These are phyloP conservation scores for Aspidoscelis tigris DNA, from an alignment of 2,113 vertebrate genomes.

Conservation along the genomic window DNA sequence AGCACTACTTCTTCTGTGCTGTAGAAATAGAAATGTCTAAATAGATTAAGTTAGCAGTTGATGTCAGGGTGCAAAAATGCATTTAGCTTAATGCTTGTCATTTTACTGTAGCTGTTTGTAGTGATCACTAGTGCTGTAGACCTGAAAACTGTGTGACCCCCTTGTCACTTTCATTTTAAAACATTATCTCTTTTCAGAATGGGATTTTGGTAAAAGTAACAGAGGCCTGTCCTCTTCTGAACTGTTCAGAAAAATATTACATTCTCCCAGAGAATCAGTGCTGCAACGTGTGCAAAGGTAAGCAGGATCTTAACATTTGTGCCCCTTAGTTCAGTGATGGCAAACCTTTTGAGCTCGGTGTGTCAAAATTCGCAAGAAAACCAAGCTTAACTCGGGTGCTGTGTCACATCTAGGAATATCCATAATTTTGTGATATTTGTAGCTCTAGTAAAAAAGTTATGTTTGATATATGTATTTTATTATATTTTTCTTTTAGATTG, in stretches of 20 bases:
- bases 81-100: constrained; percentile 21
- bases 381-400: no score
- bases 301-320: constrained; percentile 34
- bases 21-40: neutral
- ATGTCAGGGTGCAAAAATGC: neutral
- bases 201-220: constrained; percentile 87
- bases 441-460: no score
- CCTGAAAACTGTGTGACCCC: constrained; percentile 21
- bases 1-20: neutral
- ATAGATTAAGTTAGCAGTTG: neutral
- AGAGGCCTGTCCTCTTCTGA: constrained; percentile 86
- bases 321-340: neutral
- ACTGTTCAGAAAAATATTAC: constrained; percentile 87
- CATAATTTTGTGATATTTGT: no score
- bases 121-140: constrained; percentile 3
- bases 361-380: no score
- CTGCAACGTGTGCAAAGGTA: constrained; percentile 93
- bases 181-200: constrained; percentile 77
- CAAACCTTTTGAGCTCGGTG: no score
- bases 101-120: constrained; percentile 1
- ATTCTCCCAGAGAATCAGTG: constrained; percentile 92
- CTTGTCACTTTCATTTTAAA: neutral
- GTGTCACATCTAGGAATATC: no score
- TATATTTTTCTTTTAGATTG: no score
- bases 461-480: no score